Percentiles rank a stretch among this genome's conserved stretches.
Conservation (phyloP, 53 echinoderm and acorn worm species). For the Arbacia lixula region DNA sequence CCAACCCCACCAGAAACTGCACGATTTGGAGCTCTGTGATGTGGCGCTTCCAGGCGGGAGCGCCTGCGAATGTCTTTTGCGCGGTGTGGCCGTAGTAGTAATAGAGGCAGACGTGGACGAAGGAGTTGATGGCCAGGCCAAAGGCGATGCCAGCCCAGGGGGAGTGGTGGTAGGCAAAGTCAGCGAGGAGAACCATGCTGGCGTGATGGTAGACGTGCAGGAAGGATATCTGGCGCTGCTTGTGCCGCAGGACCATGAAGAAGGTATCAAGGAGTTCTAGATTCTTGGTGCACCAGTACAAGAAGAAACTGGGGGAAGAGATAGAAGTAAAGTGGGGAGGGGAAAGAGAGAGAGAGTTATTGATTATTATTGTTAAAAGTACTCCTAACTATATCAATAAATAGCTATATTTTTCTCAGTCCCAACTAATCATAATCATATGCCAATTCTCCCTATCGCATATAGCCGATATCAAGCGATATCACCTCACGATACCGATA, state of each 20-base stretch:
- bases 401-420: too few species aligned
- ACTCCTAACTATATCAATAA: too few species aligned
- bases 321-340: too few species aligned
- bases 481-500: too few species aligned
- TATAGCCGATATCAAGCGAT: too few species aligned
- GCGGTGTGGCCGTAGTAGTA: slow-evolving; percentile 94
- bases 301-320: slow-evolving; percentile 75
- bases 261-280: slow-evolving; percentile 92
- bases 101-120: slow-evolving; percentile 94
- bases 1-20: slow-evolving; percentile 85
- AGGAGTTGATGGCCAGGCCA: slow-evolving; percentile 80
- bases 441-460: too few species aligned
- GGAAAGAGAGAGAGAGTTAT: too few species aligned
- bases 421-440: too few species aligned
- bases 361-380: too few species aligned
- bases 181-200: slow-evolving; percentile 90
- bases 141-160: slow-evolving; percentile 95
- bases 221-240: slow-evolving; percentile 88
- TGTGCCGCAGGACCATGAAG: slow-evolving; percentile 98
- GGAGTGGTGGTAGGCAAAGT: slow-evolving; percentile 81
- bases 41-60: slow-evolving; percentile 84
- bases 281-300: slow-evolving; percentile 89
- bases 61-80: slow-evolving; percentile 55
- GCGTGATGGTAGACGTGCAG: slow-evolving; percentile 97
- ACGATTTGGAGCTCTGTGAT: slow-evolving; percentile 89